Percentiles rank a stretch among this genome's conserved stretches.
These are phyloP conservation scores for Columba livia DNA, from an alignment of 2,113 vertebrate species.

Conservation along the genomic window DNA sequence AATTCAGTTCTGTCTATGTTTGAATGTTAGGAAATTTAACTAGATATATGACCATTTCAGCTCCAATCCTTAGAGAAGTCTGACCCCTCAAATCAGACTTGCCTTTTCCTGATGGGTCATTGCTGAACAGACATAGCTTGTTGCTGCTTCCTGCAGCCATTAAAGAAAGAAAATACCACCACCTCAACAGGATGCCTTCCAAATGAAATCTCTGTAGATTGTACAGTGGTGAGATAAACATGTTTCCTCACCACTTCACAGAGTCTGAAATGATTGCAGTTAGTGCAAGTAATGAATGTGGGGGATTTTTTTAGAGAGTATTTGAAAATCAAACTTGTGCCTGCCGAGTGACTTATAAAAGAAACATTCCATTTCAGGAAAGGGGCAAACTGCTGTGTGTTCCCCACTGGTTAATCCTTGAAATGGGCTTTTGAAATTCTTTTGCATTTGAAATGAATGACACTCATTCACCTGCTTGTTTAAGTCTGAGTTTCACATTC, in stretches of 20 bases:
- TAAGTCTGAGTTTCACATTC: conserved; percentile 17
- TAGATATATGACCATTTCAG: background rate
- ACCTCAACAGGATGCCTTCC: background rate
- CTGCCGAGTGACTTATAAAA: conserved; percentile 17
- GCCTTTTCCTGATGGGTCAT: background rate
- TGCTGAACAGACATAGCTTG: background rate
- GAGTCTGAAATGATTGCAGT: conserved; percentile 25
- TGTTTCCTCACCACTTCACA: background rate
- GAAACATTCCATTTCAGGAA: conserved; percentile 19
- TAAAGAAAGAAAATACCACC: background rate
- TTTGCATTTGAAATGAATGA: conserved; percentile 29
- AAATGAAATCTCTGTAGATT: conserved; percentile 16
- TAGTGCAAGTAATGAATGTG: background rate
- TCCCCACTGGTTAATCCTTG: conserved; percentile 28
- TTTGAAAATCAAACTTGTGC: conserved; percentile 39
- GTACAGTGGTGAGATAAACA: background rate
- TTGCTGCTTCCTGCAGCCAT: background rate
- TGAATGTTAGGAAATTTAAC: background rate
- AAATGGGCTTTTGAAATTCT: conserved; percentile 37
- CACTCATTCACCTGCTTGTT: conserved; percentile 2
- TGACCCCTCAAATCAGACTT: background rate
- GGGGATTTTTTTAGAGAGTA: background rate
- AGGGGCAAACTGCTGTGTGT: conserved; percentile 10
- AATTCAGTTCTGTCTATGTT: background rate
- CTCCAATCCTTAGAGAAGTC: background rate